phyloP scores from a whole-genome alignment of 1,140 invertebrate species.

The Atta colombica region DNA sequence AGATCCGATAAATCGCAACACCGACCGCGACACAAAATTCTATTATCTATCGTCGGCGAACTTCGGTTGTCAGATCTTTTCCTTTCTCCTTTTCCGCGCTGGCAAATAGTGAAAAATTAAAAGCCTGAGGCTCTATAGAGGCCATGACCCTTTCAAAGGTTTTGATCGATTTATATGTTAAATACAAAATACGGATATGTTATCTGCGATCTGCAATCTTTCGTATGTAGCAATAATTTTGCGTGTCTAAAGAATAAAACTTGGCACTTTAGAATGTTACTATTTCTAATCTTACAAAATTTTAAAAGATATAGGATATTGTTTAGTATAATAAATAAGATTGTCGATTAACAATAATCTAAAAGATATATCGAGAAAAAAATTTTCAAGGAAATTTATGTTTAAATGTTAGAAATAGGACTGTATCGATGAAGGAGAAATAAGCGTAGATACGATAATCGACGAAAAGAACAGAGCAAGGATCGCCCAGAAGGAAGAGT shows the following conservation, averaged over 20 bases:
- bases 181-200: slow-evolving; percentile 27
- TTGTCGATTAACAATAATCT: neutral
- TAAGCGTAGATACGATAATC: slow-evolving; percentile 53
- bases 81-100: slow-evolving; percentile 53
- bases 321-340: neutral
- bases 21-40: slow-evolving; percentile 50
- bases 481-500: slow-evolving; percentile 70
- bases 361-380: neutral
- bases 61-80: slow-evolving; percentile 35
- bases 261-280: neutral
- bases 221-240: slow-evolving; percentile 16
- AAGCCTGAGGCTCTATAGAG: neutral
- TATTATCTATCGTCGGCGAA: slow-evolving; percentile 51
- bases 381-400: neutral
- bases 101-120: slow-evolving; percentile 46
- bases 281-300: slow-evolving; percentile 30
- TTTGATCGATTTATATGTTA: slow-evolving; percentile 60
- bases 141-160: slow-evolving; percentile 44
- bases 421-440: neutral
- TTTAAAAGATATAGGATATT: neutral
- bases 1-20: slow-evolving; percentile 63
- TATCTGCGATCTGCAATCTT: slow-evolving; percentile 45
- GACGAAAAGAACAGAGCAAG: slow-evolving; percentile 67
- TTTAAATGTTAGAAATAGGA: slow-evolving; percentile 39
- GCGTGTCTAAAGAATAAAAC: slow-evolving; percentile 5